Evolutionary conservation across 2,113 vertebrate genomes (phyloP).

Genomic region (Aspiorhynchus laticeps): DNA sequence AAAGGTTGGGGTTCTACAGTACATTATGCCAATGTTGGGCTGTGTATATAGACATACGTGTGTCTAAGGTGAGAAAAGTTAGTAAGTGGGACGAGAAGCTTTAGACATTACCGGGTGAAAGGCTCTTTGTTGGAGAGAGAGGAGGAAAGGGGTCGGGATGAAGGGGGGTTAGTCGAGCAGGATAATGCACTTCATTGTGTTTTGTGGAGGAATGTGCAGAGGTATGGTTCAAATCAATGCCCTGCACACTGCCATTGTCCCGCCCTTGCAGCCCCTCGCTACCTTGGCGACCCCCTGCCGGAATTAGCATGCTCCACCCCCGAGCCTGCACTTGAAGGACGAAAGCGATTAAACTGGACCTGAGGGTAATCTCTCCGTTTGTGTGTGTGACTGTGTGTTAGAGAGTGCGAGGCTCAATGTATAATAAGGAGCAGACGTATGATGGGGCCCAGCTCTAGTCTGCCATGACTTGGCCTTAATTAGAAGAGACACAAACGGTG

Average conservation of each 20-base stretch:
- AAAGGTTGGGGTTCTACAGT: slow-evolving; percentile 13
- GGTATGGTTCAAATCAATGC: slow-evolving; percentile 71
- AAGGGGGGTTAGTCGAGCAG: slow-evolving; percentile 41
- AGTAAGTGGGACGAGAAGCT: slow-evolving; percentile 42
- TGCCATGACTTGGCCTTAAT: slow-evolving; percentile 89
- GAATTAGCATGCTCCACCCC: slow-evolving; percentile 70
- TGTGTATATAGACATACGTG: background rate
- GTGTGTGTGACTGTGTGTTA: slow-evolving; percentile 33
- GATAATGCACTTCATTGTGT: slow-evolving; percentile 67
- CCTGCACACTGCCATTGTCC: slow-evolving; percentile 63
- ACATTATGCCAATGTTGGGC: slow-evolving; percentile 4
- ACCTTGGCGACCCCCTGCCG: slow-evolving; percentile 57
- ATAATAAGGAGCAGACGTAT: slow-evolving; percentile 40
- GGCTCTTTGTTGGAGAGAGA: slow-evolving; percentile 48
- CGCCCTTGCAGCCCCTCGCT: slow-evolving; percentile 58
- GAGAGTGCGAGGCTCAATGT: background rate
- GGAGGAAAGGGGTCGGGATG: slow-evolving; percentile 47
- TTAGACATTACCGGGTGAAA: slow-evolving; percentile 50
- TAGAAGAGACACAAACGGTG: slow-evolving; percentile 88
- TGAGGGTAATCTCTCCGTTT: slow-evolving; percentile 79
- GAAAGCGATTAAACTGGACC: slow-evolving; percentile 86
- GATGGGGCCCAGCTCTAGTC: slow-evolving; percentile 40
- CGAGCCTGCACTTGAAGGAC: slow-evolving; percentile 80
- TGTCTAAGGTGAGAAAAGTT: slow-evolving; percentile 47
- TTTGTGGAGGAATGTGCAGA: slow-evolving; percentile 63